A percentile compares a stretch with the other conserved stretches of the same genome.
Evolutionary conservation across 2,888 invertebrate genomes (phyloP).

Genomic region (Drosophila mimica): DNA sequence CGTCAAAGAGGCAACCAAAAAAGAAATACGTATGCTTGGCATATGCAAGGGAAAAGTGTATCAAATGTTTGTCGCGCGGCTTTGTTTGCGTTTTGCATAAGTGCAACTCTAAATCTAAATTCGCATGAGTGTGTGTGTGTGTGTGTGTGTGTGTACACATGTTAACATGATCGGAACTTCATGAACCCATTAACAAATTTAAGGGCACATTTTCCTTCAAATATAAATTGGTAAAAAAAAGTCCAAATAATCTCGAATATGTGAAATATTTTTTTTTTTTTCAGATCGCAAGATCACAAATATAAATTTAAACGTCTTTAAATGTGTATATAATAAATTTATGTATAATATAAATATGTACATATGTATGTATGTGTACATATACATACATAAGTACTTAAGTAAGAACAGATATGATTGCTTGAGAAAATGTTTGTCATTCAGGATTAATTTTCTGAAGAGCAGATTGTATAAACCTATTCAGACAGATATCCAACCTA

Average conservation of each 20-base stretch:
- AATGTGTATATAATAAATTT: neutral
- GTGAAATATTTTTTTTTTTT: neutral
- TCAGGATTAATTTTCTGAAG: neutral
- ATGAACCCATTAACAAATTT: slow-evolving; percentile 35
- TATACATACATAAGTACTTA: neutral
- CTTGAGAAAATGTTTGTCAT: slow-evolving; percentile 2
- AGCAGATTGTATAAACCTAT: neutral
- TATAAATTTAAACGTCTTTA: neutral
- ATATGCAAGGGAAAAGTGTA: slow-evolving; percentile 55
- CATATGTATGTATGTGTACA: neutral
- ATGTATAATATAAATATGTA: too few species aligned
- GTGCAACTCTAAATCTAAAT: slow-evolving; percentile 18
- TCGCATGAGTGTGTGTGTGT: neutral
- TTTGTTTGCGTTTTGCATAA: slow-evolving; percentile 79
- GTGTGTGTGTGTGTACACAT: slow-evolving; percentile 14
- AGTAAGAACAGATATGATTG: neutral
- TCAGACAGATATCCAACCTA: neutral
- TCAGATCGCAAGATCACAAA: neutral
- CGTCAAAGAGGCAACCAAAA: slow-evolving; percentile 41
- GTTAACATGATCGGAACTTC: slow-evolving; percentile 46
- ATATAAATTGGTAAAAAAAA: neutral
- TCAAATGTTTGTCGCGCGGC: slow-evolving; percentile 77
- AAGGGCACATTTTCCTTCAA: neutral
- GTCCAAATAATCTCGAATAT: neutral
- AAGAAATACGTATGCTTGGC: neutral